phyloP scores from a whole-genome alignment of 2,797 vertebrate species.

The Gymnoscopelus microlampas region DNA sequence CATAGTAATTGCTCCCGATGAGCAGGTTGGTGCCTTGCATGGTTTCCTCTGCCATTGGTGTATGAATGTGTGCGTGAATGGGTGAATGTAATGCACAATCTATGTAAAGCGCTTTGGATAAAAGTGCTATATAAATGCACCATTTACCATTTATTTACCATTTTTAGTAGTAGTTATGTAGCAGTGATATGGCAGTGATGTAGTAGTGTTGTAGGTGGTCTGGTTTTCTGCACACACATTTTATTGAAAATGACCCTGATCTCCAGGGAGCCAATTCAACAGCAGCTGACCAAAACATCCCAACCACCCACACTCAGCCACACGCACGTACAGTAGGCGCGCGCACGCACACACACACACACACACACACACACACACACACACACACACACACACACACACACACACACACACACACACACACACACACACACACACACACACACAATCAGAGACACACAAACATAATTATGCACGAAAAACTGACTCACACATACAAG shows the following conservation, averaged over 20 bases:
- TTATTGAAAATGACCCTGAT: constrained; percentile 66
- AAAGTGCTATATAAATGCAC: too few relatives aligned
- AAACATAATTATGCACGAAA: too few relatives aligned
- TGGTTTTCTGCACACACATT: constrained; percentile 58
- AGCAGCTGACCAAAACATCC: constrained; percentile 63
- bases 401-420: neutral
- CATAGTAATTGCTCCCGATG: too few relatives aligned
- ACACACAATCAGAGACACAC: constrained; percentile 4
- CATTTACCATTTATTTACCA: too few relatives aligned
- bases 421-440: constrained; percentile 7
- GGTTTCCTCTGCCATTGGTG: too few relatives aligned
- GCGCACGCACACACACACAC: neutral
- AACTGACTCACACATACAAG: neutral
- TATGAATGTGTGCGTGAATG: too few relatives aligned
- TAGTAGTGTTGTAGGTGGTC: constrained; percentile 62
- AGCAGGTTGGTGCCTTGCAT: too few relatives aligned
- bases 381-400: neutral
- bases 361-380: constrained; percentile 5
- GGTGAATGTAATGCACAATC: too few relatives aligned
- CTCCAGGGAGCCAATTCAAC: constrained; percentile 53
- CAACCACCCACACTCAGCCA: neutral
- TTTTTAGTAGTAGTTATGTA: neutral
- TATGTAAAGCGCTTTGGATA: too few relatives aligned
- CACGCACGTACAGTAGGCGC: constrained; percentile 14
- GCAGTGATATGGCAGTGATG: neutral